Percentiles rank a stretch among this genome's conserved stretches.
Evolutionary conservation across 1,140 invertebrate genomes (phyloP).

Genomic region (Zaprionus africanus): DNA sequence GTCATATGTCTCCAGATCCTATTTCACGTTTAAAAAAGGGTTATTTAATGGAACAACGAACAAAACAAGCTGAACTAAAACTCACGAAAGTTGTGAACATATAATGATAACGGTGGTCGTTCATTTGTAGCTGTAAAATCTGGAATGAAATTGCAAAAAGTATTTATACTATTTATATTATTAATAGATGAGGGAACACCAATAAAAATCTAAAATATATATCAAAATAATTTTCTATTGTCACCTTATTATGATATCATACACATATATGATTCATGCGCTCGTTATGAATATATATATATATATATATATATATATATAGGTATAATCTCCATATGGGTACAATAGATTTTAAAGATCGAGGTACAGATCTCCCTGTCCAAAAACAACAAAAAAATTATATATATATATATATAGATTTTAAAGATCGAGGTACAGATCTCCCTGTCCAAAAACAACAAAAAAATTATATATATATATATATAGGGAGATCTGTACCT

Average conservation of each 20-base stretch:
- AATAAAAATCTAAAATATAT: not conserved
- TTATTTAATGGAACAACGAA: not conserved
- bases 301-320: too few relatives aligned
- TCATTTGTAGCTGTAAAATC: constrained; percentile 91
- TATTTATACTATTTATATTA: not conserved
- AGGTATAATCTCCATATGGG: too few relatives aligned
- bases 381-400: too few relatives aligned
- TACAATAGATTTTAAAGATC: too few relatives aligned
- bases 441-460: too few relatives aligned
- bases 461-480: not conserved
- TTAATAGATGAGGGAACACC: not conserved
- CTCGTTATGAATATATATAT: too few relatives aligned
- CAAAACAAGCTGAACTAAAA: not conserved
- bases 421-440: too few relatives aligned
- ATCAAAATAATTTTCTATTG: not conserved
- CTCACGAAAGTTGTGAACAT: constrained; percentile 94
- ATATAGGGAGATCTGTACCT: too few relatives aligned
- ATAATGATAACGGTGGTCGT: constrained; percentile 96
- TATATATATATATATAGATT: too few relatives aligned
- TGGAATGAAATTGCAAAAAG: constrained; percentile 27
- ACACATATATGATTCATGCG: not conserved
- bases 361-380: too few relatives aligned
- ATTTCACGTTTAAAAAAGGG: not conserved
- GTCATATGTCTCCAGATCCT: constrained; percentile 95
- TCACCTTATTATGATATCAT: not conserved